phyloP scores from a whole-genome alignment of 2,113 vertebrate species.

The Istiophorus platypterus region DNA sequence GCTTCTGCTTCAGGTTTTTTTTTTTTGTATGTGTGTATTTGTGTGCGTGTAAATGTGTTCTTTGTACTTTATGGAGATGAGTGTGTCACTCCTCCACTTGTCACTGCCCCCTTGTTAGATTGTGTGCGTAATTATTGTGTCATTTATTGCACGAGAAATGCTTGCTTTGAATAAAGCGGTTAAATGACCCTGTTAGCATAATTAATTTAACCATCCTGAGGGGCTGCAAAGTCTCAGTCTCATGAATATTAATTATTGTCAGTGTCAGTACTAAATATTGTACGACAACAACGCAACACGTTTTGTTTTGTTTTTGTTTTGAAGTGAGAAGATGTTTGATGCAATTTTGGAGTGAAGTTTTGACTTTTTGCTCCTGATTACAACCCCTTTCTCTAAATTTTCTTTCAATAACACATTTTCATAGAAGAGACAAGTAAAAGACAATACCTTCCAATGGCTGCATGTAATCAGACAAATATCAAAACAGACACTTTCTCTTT shows the following conservation, averaged over 20 bases:
- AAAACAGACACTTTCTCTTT: slow-evolving; percentile 38
- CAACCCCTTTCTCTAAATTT: neutral
- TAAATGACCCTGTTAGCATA: slow-evolving; percentile 83
- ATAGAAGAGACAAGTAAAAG: slow-evolving; percentile 2
- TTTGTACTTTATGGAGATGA: slow-evolving; percentile 78
- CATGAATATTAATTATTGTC: slow-evolving; percentile 81
- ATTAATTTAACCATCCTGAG: slow-evolving; percentile 82
- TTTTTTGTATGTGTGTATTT: slow-evolving; percentile 30
- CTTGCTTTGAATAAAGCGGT: slow-evolving; percentile 80
- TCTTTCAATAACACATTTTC: slow-evolving; percentile 28
- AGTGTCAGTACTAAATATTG: slow-evolving; percentile 73
- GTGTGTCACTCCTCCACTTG: slow-evolving; percentile 71
- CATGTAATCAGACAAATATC: slow-evolving; percentile 37
- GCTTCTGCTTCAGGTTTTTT: slow-evolving; percentile 49
- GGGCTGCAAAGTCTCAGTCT: slow-evolving; percentile 71
- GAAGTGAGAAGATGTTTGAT: slow-evolving; percentile 64
- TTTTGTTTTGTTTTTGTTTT: slow-evolving; percentile 65
- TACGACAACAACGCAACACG: slow-evolving; percentile 70
- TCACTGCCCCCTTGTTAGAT: slow-evolving; percentile 77
- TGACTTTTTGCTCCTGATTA: slow-evolving; percentile 39
- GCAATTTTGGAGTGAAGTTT: slow-evolving; percentile 47
- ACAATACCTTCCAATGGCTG: neutral
- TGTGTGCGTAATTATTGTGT: slow-evolving; percentile 82
- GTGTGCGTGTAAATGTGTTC: slow-evolving; percentile 48
- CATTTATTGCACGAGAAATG: slow-evolving; percentile 75